These are phyloP conservation scores for Catharus ustulatus DNA, from an alignment of 2,797 vertebrate species.

Conservation along the genomic window DNA sequence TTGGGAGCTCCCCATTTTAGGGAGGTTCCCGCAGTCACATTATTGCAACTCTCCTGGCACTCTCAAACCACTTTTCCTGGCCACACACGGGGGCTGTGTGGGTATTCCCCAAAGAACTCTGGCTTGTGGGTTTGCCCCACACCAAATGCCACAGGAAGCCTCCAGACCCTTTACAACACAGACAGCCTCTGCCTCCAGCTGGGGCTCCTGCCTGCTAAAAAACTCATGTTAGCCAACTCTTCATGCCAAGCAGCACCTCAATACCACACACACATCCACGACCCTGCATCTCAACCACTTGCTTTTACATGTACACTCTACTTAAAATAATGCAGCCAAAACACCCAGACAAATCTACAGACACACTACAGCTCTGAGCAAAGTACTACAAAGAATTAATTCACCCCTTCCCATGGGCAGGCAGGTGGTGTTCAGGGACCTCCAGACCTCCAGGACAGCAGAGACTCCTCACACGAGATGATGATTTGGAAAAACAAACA, in stretches of 20 bases:
- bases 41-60: background rate
- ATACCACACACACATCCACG: rapidly evolving
- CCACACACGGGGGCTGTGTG: background rate
- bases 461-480: rapidly evolving
- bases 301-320: rapidly evolving
- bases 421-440: background rate
- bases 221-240: background rate
- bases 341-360: background rate
- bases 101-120: background rate
- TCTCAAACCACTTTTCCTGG: background rate
- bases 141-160: background rate
- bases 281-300: background rate
- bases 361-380: background rate
- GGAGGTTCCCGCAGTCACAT: background rate
- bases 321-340: background rate
- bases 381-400: background rate
- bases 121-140: background rate
- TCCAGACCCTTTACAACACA: background rate
- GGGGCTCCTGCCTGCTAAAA: background rate
- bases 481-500: background rate
- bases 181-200: background rate
- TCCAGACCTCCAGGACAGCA: background rate
- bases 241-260: background rate
- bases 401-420: background rate
- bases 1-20: background rate